Conservation (phyloP, 2,797 vertebrate genomes). For the Lutra lutra region DNA sequence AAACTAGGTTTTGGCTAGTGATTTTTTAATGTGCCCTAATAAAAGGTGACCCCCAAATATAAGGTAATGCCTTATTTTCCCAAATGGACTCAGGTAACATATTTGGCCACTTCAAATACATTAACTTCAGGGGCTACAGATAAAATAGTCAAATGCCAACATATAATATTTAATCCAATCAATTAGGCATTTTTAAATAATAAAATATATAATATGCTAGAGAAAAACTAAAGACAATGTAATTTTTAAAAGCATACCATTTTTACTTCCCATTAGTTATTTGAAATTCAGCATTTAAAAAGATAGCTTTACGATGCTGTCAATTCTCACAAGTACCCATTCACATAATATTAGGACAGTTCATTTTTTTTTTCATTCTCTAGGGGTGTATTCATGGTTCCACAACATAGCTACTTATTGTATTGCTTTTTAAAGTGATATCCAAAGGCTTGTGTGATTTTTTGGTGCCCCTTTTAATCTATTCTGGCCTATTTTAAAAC, state of each 20-base stretch:
- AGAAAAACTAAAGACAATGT: neutral
- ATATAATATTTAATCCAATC: neutral
- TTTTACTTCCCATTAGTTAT: slow-evolving; percentile 1
- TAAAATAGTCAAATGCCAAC: slow-evolving; percentile 1
- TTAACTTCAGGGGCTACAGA: neutral
- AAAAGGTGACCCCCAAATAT: neutral
- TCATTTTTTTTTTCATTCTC: neutral
- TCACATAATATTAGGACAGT: neutral
- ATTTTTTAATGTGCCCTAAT: neutral
- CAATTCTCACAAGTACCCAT: neutral
- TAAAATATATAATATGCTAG: neutral
- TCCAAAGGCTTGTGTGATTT: neutral
- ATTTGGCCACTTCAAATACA: neutral
- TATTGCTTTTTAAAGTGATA: neutral
- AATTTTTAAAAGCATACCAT: neutral
- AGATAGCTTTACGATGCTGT: neutral
- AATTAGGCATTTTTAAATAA: neutral
- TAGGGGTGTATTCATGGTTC: neutral
- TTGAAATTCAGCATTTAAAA: slow-evolving; percentile 26
- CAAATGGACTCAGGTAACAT: neutral
- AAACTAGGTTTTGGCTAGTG: neutral
- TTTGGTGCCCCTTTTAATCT: neutral
- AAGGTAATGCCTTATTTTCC: neutral
- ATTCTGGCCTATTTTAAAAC: neutral
- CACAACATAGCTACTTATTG: neutral